Evolutionary conservation across 37 sponge, comb jelly and placozoan genomes (phyloP).

Genomic region (Tethya wilhelma): DNA sequence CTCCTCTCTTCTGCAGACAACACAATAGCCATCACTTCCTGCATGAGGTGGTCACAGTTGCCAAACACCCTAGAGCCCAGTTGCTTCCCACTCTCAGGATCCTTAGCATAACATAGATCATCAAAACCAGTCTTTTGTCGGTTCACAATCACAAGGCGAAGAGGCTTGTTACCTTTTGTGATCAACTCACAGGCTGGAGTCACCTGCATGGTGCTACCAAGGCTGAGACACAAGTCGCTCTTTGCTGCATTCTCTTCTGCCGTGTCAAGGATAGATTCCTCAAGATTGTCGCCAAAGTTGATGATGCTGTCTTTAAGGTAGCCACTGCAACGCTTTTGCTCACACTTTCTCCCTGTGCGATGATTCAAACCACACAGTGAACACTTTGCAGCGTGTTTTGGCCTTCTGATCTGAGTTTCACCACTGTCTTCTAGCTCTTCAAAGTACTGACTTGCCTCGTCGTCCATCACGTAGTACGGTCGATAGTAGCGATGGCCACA

Average conservation of each 20-base stretch:
- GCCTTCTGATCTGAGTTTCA: constrained; percentile 37
- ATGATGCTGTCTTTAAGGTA: constrained; percentile 78
- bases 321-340: constrained; percentile 47
- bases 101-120: constrained; percentile 21
- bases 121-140: constrained; percentile 76
- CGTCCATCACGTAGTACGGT: constrained; percentile 75
- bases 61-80: constrained; percentile 70
- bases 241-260: constrained; percentile 56
- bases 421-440: constrained; percentile 74
- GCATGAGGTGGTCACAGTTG: constrained; percentile 59
- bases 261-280: constrained; percentile 36
- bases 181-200: constrained; percentile 77
- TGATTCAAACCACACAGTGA: constrained; percentile 61
- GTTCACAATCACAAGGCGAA: constrained; percentile 70
- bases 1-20: constrained; percentile 25
- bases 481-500: constrained; percentile 64
- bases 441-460: constrained; percentile 72
- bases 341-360: constrained; percentile 72
- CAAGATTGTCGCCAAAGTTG: constrained; percentile 79
- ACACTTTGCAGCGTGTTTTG: constrained; percentile 65
- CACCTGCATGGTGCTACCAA: constrained; percentile 80
- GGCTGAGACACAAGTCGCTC: constrained; percentile 60
- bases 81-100: too few relatives aligned
- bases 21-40: constrained; percentile 51
- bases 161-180: constrained; percentile 44